Evolutionary conservation across 2,113 vertebrate genomes (phyloP).

Genomic region (Aphyosemion australe): DNA sequence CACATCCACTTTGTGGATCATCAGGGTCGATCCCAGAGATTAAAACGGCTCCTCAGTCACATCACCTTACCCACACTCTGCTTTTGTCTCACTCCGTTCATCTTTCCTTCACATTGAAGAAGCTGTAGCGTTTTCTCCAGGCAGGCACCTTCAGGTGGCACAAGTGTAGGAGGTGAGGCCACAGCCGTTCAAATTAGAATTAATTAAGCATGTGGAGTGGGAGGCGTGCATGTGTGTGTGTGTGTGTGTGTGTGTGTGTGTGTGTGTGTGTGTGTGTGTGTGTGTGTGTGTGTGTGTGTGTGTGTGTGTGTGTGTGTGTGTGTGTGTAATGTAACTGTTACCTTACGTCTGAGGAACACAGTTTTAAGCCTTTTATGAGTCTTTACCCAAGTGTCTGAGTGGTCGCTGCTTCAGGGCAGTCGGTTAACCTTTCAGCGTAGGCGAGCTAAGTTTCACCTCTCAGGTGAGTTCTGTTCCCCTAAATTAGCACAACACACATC

Average conservation of each 20-base stretch:
- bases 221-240: conserved; percentile 45
- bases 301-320: conserved; percentile 29
- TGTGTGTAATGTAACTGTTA: conserved; percentile 29
- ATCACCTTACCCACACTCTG: conserved; percentile 8
- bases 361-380: background rate
- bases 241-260: background rate
- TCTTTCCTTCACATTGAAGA: conserved; percentile 18
- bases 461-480: background rate
- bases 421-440: conserved; percentile 24
- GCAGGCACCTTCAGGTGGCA: conserved; percentile 52
- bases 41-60: background rate
- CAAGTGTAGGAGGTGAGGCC: conserved; percentile 71
- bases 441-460: conserved; percentile 8
- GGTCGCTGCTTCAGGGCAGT: conserved; percentile 17
- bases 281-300: too few relatives aligned
- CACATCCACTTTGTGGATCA: too few relatives aligned
- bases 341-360: conserved; percentile 12
- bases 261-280: too few relatives aligned
- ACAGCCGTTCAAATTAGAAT: conserved; percentile 69
- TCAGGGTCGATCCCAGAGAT: background rate
- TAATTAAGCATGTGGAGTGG: conserved; percentile 70
- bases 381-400: background rate
- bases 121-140: conserved; percentile 41
- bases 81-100: conserved; percentile 14
- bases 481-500: conserved; percentile 12